Percentiles rank a stretch among this genome's conserved stretches.
These are phyloP conservation scores for Upupa epops DNA, from an alignment of 2,113 vertebrate genomes.

Conservation along the genomic window DNA sequence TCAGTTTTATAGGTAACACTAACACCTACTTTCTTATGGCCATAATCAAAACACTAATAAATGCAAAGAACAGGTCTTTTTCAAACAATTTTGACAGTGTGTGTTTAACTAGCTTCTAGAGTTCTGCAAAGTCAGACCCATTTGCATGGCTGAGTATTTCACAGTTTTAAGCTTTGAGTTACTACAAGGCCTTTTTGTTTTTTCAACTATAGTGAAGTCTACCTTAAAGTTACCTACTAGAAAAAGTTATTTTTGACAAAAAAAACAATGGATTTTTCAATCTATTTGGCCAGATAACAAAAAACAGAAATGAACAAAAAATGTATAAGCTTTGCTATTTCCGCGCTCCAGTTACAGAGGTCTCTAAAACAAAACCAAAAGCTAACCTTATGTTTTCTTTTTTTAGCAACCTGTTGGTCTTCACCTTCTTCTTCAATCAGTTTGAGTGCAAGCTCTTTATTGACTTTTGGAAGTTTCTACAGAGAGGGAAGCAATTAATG, in stretches of 20 bases:
- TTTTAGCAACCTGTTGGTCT: constrained; percentile 73
- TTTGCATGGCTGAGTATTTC: not conserved
- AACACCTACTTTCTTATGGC: not conserved
- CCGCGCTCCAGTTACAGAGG: not conserved
- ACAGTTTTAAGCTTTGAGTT: not conserved
- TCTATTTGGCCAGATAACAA: not conserved
- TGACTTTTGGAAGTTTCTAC: constrained; percentile 94
- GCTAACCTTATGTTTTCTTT: constrained; percentile 90
- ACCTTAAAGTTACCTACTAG: not conserved
- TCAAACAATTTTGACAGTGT: not conserved
- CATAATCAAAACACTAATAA: not conserved
- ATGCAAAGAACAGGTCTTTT: not conserved
- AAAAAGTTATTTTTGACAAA: not conserved
- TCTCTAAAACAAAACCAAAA: not conserved
- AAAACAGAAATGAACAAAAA: not conserved
- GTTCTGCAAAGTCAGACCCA: rapidly evolving
- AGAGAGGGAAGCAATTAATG: not conserved
- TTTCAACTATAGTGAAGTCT: not conserved
- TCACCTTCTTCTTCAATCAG: constrained; percentile 92
- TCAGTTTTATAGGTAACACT: not conserved
- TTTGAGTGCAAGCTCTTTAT: constrained; percentile 94
- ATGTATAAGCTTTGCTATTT: not conserved
- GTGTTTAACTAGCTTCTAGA: not conserved
- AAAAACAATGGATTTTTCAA: not conserved
- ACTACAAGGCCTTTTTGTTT: not conserved